phyloP scores from a whole-genome alignment of 1,140 invertebrate species.

The Drosophila melanogaster region DNA sequence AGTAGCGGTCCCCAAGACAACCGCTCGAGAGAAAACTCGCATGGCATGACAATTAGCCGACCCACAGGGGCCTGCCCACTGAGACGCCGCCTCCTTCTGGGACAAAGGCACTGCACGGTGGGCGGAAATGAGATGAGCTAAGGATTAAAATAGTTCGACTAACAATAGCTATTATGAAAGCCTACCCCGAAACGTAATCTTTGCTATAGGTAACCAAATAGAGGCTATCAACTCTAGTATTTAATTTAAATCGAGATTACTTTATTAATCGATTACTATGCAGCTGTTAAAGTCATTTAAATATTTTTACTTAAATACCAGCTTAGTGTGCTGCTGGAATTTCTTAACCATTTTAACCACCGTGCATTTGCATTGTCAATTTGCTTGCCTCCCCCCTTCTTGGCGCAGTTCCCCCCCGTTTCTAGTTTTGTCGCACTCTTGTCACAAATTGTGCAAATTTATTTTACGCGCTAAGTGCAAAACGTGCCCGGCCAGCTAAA shows the following conservation, averaged over 20 bases:
- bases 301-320: too few species aligned
- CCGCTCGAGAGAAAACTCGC: constrained; percentile 59
- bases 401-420: background rate
- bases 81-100: constrained; percentile 71
- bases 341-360: constrained; percentile 3
- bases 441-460: constrained; percentile 82
- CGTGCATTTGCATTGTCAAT: constrained; percentile 58
- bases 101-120: constrained; percentile 55
- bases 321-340: too few species aligned
- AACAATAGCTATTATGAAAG: too few species aligned
- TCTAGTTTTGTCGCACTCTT: constrained; percentile 60
- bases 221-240: too few species aligned
- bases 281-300: too few species aligned
- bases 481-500: constrained; percentile 79
- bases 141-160: too few species aligned
- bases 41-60: constrained; percentile 79
- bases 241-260: too few species aligned
- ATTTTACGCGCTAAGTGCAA: constrained; percentile 81
- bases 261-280: too few species aligned
- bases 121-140: background rate
- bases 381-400: constrained; percentile 42
- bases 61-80: constrained; percentile 61
- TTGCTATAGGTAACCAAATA: too few species aligned
- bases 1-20: constrained; percentile 52
- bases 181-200: too few species aligned